Base-by-base conservation (phyloP, 2,888 invertebrate genomes). In the Oegoconia quadripuncta region DNA sequence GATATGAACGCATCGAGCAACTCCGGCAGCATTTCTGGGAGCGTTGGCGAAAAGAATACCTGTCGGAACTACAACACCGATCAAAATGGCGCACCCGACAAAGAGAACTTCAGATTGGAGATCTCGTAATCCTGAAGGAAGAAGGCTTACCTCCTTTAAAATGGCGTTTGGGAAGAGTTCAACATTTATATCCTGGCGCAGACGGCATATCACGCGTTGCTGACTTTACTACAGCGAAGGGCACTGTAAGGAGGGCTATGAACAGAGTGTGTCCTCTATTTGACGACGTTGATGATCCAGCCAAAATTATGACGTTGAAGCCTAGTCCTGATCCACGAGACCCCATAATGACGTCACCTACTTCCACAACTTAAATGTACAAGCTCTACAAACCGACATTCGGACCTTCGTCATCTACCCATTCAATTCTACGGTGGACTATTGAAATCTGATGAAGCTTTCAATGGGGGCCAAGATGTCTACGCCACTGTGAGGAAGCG, bases 161-260 rank as follows among this genome's bases (percentile, higher is more conserved):
- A 11, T 52, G 46, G 52, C 43, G 39, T 7, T 32, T 48, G 17
- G 52, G 39, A 6, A 39, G 48, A 8, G 39, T 52, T 8, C 5
- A n/a, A 7, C 18, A 25, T 13, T 32, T 46, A 1, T 42, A 37
- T 14, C 43, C 48, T 15, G 46, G 46, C 3, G 5, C 36, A 3
- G 48, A 46, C 16, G 44, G 44, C 3, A 27, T 43, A 5, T 9
- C 13, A n/a, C 14, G 46, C 18, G 45, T 48, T 1, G 45, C 36
- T 12, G 45, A 45, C 13, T 18, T 48, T 13, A 17, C 11, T 4
- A 43, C 45, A 5, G 1, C 26, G 3, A 38, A 26, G 17, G 42
- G 42, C n/a, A 28, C 34, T 2, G 22, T 31, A 9, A 12, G 14
- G 11, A n/a, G 18, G 12, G 28, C 28, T 20, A 42, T 34, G 44